Percentiles rank a stretch among this genome's conserved stretches.
Evolutionary conservation across 1,140 invertebrate species (phyloP).

Genomic region (Paralvinella palmiformis): DNA sequence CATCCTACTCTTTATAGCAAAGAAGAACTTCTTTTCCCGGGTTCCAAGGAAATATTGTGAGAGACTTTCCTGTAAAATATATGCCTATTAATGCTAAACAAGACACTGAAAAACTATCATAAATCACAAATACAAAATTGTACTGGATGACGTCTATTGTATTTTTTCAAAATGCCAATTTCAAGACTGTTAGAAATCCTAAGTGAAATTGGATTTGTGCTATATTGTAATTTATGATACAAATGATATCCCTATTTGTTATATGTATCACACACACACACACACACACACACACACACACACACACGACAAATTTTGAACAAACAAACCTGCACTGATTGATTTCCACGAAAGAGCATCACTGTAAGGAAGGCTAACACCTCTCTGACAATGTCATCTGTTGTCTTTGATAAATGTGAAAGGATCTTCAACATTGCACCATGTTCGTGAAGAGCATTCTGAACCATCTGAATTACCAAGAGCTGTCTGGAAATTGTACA

Average conservation of each 20-base stretch:
- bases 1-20: not conserved
- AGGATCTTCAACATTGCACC: constrained; percentile 39
- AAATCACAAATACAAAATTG: not conserved
- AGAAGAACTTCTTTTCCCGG: not conserved
- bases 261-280: no score
- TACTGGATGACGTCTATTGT: not conserved
- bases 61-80: constrained; percentile 2
- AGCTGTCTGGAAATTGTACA: constrained; percentile 31
- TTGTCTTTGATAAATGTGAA: constrained; percentile 40
- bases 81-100: not conserved
- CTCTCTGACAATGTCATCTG: constrained; percentile 39
- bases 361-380: constrained; percentile 42
- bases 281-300: not conserved
- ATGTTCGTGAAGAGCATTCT: constrained; percentile 40
- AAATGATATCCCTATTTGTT: no score
- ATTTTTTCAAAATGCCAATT: no score
- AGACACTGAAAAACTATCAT: not conserved
- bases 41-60: not conserved
- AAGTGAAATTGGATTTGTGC: no score
- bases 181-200: no score
- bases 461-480: constrained; percentile 36
- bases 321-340: constrained; percentile 38
- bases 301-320: not conserved
- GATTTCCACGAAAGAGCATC: constrained; percentile 47
- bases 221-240: no score